Conservation (phyloP, 2,888 invertebrate genomes). For the Sisyra nigra region DNA sequence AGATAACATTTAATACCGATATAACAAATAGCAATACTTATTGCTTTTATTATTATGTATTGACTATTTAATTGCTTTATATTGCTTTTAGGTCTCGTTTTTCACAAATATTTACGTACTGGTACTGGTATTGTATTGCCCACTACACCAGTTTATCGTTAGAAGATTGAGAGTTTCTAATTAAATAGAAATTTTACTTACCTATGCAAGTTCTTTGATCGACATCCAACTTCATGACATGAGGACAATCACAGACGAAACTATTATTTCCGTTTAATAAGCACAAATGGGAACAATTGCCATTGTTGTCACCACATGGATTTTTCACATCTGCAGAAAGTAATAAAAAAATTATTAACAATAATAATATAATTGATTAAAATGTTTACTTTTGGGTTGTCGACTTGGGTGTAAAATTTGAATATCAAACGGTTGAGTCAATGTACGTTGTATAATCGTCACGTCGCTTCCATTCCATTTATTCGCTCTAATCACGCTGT, state of each 20-base stretch:
- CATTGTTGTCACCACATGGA: slow-evolving; percentile 55
- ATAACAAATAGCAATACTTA: too few relatives aligned
- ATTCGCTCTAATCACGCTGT: slow-evolving; percentile 71
- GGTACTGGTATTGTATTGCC: too few relatives aligned
- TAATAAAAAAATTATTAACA: background rate
- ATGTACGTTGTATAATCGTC: slow-evolving; percentile 60
- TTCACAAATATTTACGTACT: too few relatives aligned
- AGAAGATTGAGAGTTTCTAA: slow-evolving; percentile 7
- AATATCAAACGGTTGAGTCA: slow-evolving; percentile 82
- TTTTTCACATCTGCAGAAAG: slow-evolving; percentile 25
- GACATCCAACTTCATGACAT: slow-evolving; percentile 59
- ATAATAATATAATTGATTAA: too few relatives aligned
- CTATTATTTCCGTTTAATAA: slow-evolving; percentile 46
- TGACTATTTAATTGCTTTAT: too few relatives aligned
- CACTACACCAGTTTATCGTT: too few relatives aligned
- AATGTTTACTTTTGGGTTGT: slow-evolving; percentile 38
- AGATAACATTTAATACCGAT: too few relatives aligned
- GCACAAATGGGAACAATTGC: slow-evolving; percentile 70
- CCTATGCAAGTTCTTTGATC: slow-evolving; percentile 51
- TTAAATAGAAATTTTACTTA: slow-evolving; percentile 22
- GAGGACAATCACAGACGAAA: slow-evolving; percentile 68
- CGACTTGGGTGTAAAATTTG: slow-evolving; percentile 65
- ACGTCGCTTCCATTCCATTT: slow-evolving; percentile 76
- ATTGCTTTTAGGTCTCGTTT: too few relatives aligned
- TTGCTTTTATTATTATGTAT: too few relatives aligned